phyloP scores from a whole-genome alignment of 2,888 invertebrate genomes.

The Synergus laeviventris region DNA sequence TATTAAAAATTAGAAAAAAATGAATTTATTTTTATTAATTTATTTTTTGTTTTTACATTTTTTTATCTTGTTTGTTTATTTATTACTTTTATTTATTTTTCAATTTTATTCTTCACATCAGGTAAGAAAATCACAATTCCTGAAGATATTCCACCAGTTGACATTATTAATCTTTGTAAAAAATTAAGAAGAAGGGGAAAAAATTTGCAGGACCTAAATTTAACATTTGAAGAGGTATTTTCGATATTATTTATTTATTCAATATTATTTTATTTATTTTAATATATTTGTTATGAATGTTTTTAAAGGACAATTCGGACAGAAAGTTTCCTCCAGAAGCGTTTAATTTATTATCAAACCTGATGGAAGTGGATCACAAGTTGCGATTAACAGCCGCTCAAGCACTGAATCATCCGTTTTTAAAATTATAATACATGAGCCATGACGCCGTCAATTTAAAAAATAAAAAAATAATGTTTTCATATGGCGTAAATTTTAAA shows the following conservation, averaged over 20 bases:
- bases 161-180: slow-evolving; percentile 71
- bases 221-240: slow-evolving; percentile 64
- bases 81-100: slow-evolving; percentile 44
- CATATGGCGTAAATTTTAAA: no score
- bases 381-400: slow-evolving; percentile 84
- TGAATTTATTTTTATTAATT: no score
- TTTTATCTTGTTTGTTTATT: slow-evolving; percentile 43
- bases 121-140: slow-evolving; percentile 79
- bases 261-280: slow-evolving; percentile 38
- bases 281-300: slow-evolving; percentile 58
- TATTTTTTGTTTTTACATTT: slow-evolving; percentile 46
- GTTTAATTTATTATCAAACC: slow-evolving; percentile 83
- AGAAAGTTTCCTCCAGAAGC: slow-evolving; percentile 82
- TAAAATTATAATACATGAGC: slow-evolving; percentile 72
- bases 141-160: slow-evolving; percentile 77
- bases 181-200: slow-evolving; percentile 68
- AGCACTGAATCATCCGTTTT: slow-evolving; percentile 87
- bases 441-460: no score
- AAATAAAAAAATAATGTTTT: no score
- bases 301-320: slow-evolving; percentile 61
- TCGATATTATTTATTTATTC: slow-evolving; percentile 49
- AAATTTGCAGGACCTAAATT: slow-evolving; percentile 39
- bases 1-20: no score
- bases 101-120: slow-evolving; percentile 52
- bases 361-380: slow-evolving; percentile 89